Evolutionary conservation across 2,888 invertebrate species (phyloP).

Genomic region (Cremastinae sp.): DNA sequence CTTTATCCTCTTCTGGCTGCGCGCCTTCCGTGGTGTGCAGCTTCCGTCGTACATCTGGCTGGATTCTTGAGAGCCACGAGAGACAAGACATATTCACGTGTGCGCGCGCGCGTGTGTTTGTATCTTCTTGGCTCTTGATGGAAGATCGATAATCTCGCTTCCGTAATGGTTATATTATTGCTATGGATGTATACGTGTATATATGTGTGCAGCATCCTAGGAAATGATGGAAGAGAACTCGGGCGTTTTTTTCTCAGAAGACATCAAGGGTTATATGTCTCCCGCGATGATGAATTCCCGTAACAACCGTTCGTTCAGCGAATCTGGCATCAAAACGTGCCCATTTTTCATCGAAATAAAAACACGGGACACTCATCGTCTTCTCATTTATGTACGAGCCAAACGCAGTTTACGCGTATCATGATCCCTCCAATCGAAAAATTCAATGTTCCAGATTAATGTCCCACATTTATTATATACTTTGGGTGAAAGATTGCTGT

Average conservation of each 20-base stretch:
- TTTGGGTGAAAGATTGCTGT: too few species aligned
- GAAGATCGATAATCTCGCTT: conserved; percentile 54
- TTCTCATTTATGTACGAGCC: conserved; percentile 40
- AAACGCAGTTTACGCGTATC: not conserved
- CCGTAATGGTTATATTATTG: conserved; percentile 9
- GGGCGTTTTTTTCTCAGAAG: not conserved
- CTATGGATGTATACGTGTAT: not conserved
- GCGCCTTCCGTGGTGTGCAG: not conserved
- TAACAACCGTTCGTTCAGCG: conserved; percentile 57
- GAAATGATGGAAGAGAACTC: conserved; percentile 1
- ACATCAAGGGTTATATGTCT: conserved; percentile 24
- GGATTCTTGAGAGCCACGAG: conserved; percentile 11
- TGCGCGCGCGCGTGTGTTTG: not conserved
- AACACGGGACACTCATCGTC: not conserved
- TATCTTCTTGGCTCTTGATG: conserved; percentile 44
- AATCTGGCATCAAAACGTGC: conserved; percentile 59
- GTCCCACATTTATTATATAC: too few species aligned
- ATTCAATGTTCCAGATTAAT: conserved; percentile 59
- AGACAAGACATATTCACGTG: conserved; percentile 25
- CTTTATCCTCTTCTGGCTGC: not conserved
- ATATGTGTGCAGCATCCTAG: not conserved
- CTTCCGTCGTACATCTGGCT: conserved; percentile 33
- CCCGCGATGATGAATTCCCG: conserved; percentile 33
- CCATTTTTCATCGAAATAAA: conserved; percentile 50
- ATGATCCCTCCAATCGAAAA: conserved; percentile 20